A percentile compares a stretch with the other conserved stretches of the same genome.
phyloP scores from a whole-genome alignment of 2,888 invertebrate genomes.

The Tineola bisselliella region DNA sequence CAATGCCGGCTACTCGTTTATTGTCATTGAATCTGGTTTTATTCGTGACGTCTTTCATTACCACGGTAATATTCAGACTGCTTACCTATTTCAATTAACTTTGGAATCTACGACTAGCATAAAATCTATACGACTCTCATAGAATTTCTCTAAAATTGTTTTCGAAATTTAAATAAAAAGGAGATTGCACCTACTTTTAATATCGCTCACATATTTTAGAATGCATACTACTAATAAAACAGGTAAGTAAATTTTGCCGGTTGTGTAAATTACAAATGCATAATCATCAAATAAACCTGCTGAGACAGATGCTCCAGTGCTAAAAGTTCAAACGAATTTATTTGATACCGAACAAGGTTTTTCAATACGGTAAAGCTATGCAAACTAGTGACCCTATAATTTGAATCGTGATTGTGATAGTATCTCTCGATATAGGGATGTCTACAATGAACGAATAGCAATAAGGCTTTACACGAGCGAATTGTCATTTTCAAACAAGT shows the following conservation, averaged over 20 bases:
- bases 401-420: neutral
- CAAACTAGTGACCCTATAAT: too few species aligned
- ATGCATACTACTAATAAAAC: too few species aligned
- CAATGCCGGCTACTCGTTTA: slow-evolving; percentile 32
- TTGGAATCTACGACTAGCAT: neutral
- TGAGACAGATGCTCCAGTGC: too few species aligned
- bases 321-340: too few species aligned
- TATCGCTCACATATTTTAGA: too few species aligned
- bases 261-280: too few species aligned
- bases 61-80: neutral
- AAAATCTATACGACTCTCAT: neutral
- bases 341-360: too few species aligned
- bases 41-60: slow-evolving; percentile 3
- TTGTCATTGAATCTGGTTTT: slow-evolving; percentile 25
- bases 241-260: too few species aligned
- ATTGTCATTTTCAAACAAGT: neutral
- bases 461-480: neutral
- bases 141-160: neutral
- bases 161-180: too few species aligned
- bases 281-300: too few species aligned
- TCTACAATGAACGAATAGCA: neutral
- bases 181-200: too few species aligned
- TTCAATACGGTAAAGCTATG: too few species aligned
- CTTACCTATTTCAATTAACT: slow-evolving; percentile 2
- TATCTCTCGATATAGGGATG: neutral